Percentiles rank a stretch among this genome's conserved stretches.
Evolutionary conservation across 2,888 invertebrate species (phyloP).

Genomic region (Papilio gigon): DNA sequence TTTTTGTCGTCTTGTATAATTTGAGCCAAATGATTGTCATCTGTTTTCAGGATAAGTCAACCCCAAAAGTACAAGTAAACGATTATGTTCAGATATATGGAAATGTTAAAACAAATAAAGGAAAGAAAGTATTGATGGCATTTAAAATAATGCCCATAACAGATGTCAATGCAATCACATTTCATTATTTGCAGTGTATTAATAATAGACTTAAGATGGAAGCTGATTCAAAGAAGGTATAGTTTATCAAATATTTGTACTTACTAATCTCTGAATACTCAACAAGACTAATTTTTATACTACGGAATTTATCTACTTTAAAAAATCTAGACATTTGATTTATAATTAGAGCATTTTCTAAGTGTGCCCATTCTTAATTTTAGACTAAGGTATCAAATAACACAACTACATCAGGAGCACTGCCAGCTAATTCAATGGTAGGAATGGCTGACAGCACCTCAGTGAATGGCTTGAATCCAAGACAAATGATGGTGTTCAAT

Average conservation of each 20-base stretch:
- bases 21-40: too few species aligned
- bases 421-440: conserved; percentile 76
- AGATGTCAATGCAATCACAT: conserved; percentile 78
- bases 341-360: too few species aligned
- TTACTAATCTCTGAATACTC: too few species aligned
- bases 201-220: conserved; percentile 79
- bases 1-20: too few species aligned
- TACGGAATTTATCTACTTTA: too few species aligned
- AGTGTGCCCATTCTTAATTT: conserved; percentile 41
- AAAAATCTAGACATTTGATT: too few species aligned
- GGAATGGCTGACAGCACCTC: conserved; percentile 65
- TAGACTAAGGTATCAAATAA: conserved; percentile 66
- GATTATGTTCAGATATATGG: conserved; percentile 78
- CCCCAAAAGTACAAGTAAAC: conserved; percentile 77
- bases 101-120: conserved; percentile 77
- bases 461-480: conserved; percentile 73
- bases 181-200: conserved; percentile 78
- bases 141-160: conserved; percentile 76
- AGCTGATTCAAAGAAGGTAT: conserved; percentile 76
- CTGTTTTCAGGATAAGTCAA: conserved; percentile 68
- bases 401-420: conserved; percentile 56
- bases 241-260: conserved; percentile 13
- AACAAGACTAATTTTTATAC: too few species aligned
- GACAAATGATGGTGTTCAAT: conserved; percentile 79
- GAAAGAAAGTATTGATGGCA: conserved; percentile 76